Percentiles rank a stretch among this genome's conserved stretches.
These are phyloP conservation scores for Linurgus olivaceus DNA, from an alignment of 2,797 vertebrate genomes.

Conservation along the genomic window DNA sequence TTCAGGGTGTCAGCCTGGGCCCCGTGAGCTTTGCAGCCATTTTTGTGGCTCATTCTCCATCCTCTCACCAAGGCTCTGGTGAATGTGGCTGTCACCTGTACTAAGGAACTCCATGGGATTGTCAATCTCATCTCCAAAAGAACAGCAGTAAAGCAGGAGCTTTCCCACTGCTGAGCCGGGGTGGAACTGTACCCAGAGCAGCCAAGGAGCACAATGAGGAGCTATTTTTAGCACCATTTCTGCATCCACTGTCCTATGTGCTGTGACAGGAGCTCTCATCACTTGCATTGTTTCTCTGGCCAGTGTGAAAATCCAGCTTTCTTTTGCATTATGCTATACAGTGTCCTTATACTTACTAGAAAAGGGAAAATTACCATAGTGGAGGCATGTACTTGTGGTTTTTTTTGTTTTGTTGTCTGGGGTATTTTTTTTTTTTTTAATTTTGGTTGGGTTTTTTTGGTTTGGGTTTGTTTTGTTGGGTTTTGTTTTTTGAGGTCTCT, in stretches of 20 bases:
- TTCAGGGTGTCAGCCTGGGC: not conserved
- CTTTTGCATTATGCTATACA: not conserved
- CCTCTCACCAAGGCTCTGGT: not conserved
- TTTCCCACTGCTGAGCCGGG: not conserved
- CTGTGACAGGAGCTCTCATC: not conserved
- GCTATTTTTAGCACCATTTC: conserved; percentile 9
- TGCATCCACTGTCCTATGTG: not conserved
- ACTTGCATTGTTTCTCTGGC: not conserved
- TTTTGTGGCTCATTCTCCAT: not conserved
- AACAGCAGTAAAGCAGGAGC: not conserved
- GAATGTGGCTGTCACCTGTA: not conserved
- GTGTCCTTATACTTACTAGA: not conserved
- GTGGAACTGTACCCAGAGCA: not conserved
- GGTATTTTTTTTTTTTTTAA: not conserved
- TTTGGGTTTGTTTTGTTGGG: not conserved
- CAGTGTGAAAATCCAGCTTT: not conserved
- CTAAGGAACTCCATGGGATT: not conserved
- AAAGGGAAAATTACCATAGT: not conserved
- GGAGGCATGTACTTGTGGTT: not conserved
- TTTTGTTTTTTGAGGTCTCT: not conserved
- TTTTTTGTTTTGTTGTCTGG: not conserved
- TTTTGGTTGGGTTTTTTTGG: not conserved
- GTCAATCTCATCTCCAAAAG: not conserved
- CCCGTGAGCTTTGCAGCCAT: rapidly evolving
- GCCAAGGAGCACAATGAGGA: not conserved